phyloP scores from a whole-genome alignment of 2,797 vertebrate species.

The Gymnodraco acuticeps region DNA sequence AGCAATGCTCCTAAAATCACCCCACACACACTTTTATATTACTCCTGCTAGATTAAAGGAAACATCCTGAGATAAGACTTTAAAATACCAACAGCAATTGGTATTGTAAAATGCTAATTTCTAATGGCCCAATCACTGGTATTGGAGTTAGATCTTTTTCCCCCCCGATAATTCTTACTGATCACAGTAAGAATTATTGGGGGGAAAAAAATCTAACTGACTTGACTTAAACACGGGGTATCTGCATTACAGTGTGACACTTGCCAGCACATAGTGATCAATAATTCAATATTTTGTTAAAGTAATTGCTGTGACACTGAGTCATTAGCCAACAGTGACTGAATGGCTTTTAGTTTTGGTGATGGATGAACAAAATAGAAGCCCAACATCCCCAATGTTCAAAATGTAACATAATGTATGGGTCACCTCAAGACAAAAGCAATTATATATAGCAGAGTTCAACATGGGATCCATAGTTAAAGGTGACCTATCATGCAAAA shows the following conservation, averaged over 20 bases:
- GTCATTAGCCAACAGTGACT: background rate
- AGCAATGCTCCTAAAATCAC: slow-evolving; percentile 15
- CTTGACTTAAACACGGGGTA: background rate
- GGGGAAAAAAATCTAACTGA: too few relatives aligned
- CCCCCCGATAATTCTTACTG: background rate
- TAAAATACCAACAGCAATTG: background rate
- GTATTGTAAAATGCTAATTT: background rate
- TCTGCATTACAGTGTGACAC: background rate
- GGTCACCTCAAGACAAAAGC: background rate
- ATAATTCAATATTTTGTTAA: background rate
- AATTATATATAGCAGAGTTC: background rate
- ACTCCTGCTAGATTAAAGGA: background rate
- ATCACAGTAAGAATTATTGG: too few relatives aligned
- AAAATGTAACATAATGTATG: background rate
- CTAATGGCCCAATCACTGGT: background rate
- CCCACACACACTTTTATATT: background rate
- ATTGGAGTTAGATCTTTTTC: background rate
- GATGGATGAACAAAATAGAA: background rate
- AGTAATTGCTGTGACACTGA: background rate
- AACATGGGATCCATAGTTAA: background rate
- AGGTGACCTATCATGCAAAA: too few relatives aligned
- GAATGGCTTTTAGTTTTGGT: background rate
- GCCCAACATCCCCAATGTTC: background rate
- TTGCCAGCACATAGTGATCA: too few relatives aligned
- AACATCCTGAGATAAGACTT: background rate